Conservation (phyloP, 1,140 invertebrate genomes). For the Trachymyrmex septentrionalis region DNA sequence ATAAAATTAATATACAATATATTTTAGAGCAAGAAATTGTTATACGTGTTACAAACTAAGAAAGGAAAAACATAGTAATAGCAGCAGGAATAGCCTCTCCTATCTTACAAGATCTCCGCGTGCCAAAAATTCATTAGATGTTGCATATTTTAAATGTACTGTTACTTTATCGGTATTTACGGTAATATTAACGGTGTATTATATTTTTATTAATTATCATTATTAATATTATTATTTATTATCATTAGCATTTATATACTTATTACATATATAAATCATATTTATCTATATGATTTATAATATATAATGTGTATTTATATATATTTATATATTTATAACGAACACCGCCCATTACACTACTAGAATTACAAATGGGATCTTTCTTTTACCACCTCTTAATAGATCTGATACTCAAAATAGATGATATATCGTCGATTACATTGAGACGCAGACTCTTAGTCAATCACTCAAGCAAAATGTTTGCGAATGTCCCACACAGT, state of each 20-base stretch:
- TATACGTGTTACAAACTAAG: slow-evolving; percentile 84
- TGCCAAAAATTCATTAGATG: slow-evolving; percentile 82
- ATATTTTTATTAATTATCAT: slow-evolving; percentile 70
- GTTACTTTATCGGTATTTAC: slow-evolving; percentile 74
- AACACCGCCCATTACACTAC: slow-evolving; percentile 85
- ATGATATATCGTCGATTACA: slow-evolving; percentile 84
- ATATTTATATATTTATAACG: slow-evolving; percentile 86
- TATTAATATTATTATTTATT: slow-evolving; percentile 78
- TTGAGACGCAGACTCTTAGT: slow-evolving; percentile 76
- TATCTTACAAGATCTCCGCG: slow-evolving; percentile 85
- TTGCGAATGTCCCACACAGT: slow-evolving; percentile 77
- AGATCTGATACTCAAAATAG: slow-evolving; percentile 83
- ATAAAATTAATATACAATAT: slow-evolving; percentile 86
- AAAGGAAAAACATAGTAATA: slow-evolving; percentile 82
- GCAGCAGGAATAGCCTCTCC: slow-evolving; percentile 85
- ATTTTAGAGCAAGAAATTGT: slow-evolving; percentile 82
- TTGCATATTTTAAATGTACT: slow-evolving; percentile 75
- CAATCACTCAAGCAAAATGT: slow-evolving; percentile 79
- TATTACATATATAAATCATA: slow-evolving; percentile 85
- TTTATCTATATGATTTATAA: slow-evolving; percentile 82
- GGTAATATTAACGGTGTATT: slow-evolving; percentile 71
- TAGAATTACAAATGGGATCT: slow-evolving; percentile 86
- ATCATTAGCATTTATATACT: slow-evolving; percentile 79
- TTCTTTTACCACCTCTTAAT: slow-evolving; percentile 67
- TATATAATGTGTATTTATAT: slow-evolving; percentile 82